Evolutionary conservation across 1,140 invertebrate species (phyloP), one percentile per base, ranked within the genome.

Genomic region (Drosophila athabasca): DNA sequence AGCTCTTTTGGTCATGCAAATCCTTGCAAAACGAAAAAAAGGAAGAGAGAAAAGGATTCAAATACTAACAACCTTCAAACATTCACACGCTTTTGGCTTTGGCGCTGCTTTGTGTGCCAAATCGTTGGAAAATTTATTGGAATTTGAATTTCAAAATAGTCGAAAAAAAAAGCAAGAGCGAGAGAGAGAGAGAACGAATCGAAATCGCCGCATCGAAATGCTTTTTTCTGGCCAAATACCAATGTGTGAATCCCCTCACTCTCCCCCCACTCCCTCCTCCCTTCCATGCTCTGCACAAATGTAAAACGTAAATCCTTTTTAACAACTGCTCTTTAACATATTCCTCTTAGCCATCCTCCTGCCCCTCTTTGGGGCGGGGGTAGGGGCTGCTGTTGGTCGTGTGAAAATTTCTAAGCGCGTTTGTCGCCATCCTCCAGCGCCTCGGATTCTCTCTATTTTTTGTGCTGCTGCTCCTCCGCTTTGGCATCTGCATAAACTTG

Each of bases 251-350:
- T 51, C 43, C 48, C 64, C 41, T 41, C 24, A 22, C 41, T 19
- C 31, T 22, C 6, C 55, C 49, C 46, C 50, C 41, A 17, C 19
- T 13, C 2, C 13, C 15, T 19, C 3, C 9, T 2, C 6, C 35
- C 29, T 54, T 22, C 45, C 73, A 61, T 62, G 39, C 50, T 45
- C 62, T 62, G 71, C 50, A 65, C 59, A 82, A 87, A 88, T 79
- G 74, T 79, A 79, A 88, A 88, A 88, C 76, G 84, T 88, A 88
- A 88, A 88, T 88, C 83, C 83, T 77, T 88, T 88, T 83, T 88
- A 88, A 88, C 83, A 88, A 88, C 83, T 87, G 82, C 82, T 88
- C 79, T 88, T 88, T 88, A 88, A 88, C 83, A 88, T 88, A 87
- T 82, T 72, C 50, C 45, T 31, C 60, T 49, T 13, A 13, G 35